These are phyloP conservation scores for Cynopterus sphinx DNA, from an alignment of 2,797 vertebrate species.

Conservation along the genomic window DNA sequence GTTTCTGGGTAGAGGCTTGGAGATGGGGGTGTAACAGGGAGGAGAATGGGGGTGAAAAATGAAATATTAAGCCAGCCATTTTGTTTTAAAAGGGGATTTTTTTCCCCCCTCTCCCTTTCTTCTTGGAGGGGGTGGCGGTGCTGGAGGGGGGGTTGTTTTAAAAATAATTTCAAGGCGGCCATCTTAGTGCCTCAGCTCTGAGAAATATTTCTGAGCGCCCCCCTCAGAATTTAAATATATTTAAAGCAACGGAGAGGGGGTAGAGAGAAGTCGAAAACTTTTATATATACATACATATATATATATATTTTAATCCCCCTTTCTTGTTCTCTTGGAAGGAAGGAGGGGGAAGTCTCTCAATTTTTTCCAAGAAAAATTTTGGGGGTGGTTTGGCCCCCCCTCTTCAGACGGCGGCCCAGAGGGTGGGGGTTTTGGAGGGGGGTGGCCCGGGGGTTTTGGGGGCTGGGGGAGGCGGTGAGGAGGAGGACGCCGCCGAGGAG, in stretches of 20 bases:
- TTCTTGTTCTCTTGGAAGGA: conserved; percentile 71
- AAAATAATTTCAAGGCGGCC: conserved; percentile 98
- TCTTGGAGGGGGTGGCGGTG: conserved; percentile 89
- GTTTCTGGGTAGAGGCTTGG: conserved; percentile 74
- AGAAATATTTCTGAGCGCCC: conserved; percentile 96
- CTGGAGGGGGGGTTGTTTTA: conserved; percentile 92
- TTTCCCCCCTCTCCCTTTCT: conserved; percentile 81
- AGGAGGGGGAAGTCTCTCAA: conserved; percentile 55
- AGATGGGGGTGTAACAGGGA: conserved; percentile 68
- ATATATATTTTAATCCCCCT: conserved; percentile 78
- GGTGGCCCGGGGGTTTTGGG: conserved; percentile 75
- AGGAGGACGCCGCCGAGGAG: conserved; percentile 73
- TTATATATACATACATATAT: conserved; percentile 87
- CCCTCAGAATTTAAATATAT: conserved; percentile 95
- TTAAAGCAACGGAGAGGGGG: conserved; percentile 75
- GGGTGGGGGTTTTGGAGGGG: conserved; percentile 77
- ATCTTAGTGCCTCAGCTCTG: conserved; percentile 95
- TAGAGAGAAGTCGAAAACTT: conserved; percentile 83
- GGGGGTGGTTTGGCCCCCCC: conserved; percentile 67
- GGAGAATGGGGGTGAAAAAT: conserved; percentile 88
- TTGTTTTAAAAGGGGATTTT: conserved; percentile 95
- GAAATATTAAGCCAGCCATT: conserved; percentile 96
- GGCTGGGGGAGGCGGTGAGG: conserved; percentile 72
- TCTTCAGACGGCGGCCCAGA: conserved; percentile 76
- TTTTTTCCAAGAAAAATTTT: conserved; percentile 73